Conservation (phyloP, 2,797 vertebrate genomes). For the Salarias fasciatus region DNA sequence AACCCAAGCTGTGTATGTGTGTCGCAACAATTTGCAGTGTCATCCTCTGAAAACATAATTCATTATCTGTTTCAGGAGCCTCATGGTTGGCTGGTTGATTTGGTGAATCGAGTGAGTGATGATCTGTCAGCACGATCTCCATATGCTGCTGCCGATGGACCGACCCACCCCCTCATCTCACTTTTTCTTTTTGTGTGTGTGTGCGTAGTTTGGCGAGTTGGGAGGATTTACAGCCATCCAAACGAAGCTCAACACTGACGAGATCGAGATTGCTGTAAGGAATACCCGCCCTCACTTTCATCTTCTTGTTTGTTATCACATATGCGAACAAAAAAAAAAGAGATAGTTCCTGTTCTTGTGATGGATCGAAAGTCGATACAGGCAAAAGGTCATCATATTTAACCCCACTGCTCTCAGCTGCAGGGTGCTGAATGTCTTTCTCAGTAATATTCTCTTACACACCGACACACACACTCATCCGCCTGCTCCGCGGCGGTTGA, state of each 20-base stretch:
- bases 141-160: not conserved
- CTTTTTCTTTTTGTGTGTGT: constrained; percentile 5
- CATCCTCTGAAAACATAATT: constrained; percentile 14
- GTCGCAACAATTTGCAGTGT: not conserved
- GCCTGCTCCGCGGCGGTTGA: constrained; percentile 58
- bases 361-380: constrained; percentile 21
- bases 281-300: not conserved
- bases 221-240: constrained; percentile 97
- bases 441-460: constrained; percentile 34
- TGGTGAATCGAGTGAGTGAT: constrained; percentile 93
- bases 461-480: constrained; percentile 52
- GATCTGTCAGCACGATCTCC: not conserved
- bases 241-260: constrained; percentile 92
- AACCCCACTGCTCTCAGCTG: constrained; percentile 56
- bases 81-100: constrained; percentile 98
- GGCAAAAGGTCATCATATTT: constrained; percentile 60
- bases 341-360: too few relatives aligned
- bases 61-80: constrained; percentile 87
- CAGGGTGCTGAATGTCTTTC: constrained; percentile 54
- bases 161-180: not conserved
- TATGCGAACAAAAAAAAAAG: too few relatives aligned
- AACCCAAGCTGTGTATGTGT: not conserved
- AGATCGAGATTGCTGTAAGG: constrained; percentile 97
- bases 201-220: constrained; percentile 93
- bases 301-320: not conserved